Evolutionary conservation across 1,140 invertebrate genomes (phyloP).

Genomic region (Hycleus phaleratus): DNA sequence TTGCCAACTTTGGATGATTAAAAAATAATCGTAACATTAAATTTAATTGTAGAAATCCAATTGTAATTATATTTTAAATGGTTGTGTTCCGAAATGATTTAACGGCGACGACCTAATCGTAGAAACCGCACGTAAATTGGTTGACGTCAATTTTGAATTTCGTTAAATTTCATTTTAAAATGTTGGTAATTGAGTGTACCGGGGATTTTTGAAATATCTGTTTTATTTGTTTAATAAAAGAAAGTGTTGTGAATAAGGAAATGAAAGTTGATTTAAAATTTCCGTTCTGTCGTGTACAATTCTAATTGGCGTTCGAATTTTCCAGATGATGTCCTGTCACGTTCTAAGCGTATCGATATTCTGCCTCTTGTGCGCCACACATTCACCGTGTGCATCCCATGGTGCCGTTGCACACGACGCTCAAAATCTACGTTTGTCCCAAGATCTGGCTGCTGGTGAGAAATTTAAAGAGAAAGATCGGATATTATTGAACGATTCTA

Average conservation of each 20-base stretch:
- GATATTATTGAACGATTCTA: background rate
- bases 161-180: no score
- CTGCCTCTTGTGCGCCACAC: constrained; percentile 66
- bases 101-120: no score
- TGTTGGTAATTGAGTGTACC: no score
- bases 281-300: background rate
- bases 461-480: constrained; percentile 11
- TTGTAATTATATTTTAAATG: no score
- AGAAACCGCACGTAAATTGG: no score
- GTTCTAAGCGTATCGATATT: constrained; percentile 70
- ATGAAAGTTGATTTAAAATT: background rate
- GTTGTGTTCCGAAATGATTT: no score
- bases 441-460: constrained; percentile 22
- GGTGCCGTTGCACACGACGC: constrained; percentile 40
- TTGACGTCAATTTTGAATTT: no score
- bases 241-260: background rate
- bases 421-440: constrained; percentile 20
- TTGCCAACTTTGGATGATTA: no score
- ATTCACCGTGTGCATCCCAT: constrained; percentile 59
- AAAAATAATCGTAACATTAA: no score
- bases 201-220: no score
- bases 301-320: background rate
- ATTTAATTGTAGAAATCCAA: no score
- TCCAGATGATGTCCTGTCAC: constrained; percentile 45
- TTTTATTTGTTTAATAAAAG: no score